phyloP scores from a whole-genome alignment of 2,888 invertebrate genomes.

The Andricus quercusramuli region DNA sequence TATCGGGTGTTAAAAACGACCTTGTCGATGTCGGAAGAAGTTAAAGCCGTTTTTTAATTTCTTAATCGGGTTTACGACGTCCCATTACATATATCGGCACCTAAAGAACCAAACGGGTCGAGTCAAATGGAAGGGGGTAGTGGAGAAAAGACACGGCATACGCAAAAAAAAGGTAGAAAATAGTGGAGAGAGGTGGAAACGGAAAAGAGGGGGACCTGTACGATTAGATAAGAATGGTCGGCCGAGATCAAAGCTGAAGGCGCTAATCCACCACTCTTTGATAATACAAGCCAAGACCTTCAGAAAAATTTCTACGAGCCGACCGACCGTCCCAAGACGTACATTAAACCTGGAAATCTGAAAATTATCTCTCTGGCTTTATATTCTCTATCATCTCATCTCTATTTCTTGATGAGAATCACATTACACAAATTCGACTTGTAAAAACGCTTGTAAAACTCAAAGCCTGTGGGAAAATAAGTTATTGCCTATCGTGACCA shows the following conservation, averaged over 20 bases:
- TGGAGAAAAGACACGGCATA: conserved; percentile 46
- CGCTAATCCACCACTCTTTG: conserved; percentile 78
- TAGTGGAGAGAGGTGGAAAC: conserved; percentile 55
- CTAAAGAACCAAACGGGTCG: not conserved
- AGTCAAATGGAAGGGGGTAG: conserved; percentile 44
- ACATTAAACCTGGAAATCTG: conserved; percentile 12
- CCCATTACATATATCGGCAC: conserved; percentile 29
- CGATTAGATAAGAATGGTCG: conserved; percentile 77
- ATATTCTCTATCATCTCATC: not conserved
- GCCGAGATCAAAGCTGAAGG: conserved; percentile 76
- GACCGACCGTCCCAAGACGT: conserved; percentile 43
- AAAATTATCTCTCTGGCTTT: not conserved
- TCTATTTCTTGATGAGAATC: not conserved
- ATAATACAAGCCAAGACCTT: conserved; percentile 73
- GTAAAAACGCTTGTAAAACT: not conserved
- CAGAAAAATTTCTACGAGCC: conserved; percentile 58
- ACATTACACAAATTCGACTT: not conserved
- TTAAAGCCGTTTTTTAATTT: conserved; percentile 25
- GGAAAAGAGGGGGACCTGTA: conserved; percentile 61
- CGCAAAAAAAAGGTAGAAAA: conserved; percentile 54
- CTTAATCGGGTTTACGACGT: conserved; percentile 38
- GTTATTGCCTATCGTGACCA: not conserved
- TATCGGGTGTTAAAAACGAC: conserved; percentile 28
- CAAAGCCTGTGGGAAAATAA: not conserved
- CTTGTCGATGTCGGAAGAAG: conserved; percentile 3